Percentiles rank a stretch among this genome's conserved stretches.
These are phyloP conservation scores for Galleria mellonella DNA, from an alignment of 1,140 invertebrate genomes.

Conservation along the genomic window DNA sequence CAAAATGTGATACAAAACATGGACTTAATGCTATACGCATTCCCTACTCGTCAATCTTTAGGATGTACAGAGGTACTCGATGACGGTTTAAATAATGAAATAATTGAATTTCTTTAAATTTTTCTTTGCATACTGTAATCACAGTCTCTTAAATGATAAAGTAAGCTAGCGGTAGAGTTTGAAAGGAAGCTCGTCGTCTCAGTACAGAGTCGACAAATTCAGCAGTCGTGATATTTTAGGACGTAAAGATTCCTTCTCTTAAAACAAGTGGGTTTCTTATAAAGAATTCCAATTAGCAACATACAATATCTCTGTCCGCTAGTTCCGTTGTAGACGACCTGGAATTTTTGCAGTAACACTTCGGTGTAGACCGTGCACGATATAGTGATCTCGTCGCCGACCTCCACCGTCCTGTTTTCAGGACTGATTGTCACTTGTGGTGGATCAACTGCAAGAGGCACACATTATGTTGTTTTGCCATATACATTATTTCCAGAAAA, in stretches of 20 bases:
- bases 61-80: too few species aligned
- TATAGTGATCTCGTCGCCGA: slow-evolving; percentile 27
- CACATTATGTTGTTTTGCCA: too few species aligned
- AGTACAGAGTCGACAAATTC: not conserved
- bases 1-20: too few species aligned
- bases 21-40: too few species aligned
- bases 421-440: slow-evolving; percentile 43
- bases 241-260: too few species aligned
- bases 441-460: slow-evolving; percentile 36
- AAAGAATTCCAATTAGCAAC: slow-evolving; percentile 6
- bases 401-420: slow-evolving; percentile 21
- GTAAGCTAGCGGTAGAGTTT: not conserved
- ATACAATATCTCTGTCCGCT: slow-evolving; percentile 21
- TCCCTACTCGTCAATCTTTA: too few species aligned
- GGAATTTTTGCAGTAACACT: slow-evolving; percentile 17
- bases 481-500: too few species aligned
- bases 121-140: too few species aligned
- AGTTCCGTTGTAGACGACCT: slow-evolving; percentile 25
- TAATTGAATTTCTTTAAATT: too few species aligned
- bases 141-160: too few species aligned
- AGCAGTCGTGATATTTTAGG: not conserved
- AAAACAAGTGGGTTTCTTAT: too few species aligned
- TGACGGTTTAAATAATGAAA: too few species aligned
- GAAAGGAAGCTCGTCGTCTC: not conserved
- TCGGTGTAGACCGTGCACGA: slow-evolving; percentile 48